Evolutionary conservation across 1,140 invertebrate genomes (phyloP).

Genomic region (Camponotus vicinus): DNA sequence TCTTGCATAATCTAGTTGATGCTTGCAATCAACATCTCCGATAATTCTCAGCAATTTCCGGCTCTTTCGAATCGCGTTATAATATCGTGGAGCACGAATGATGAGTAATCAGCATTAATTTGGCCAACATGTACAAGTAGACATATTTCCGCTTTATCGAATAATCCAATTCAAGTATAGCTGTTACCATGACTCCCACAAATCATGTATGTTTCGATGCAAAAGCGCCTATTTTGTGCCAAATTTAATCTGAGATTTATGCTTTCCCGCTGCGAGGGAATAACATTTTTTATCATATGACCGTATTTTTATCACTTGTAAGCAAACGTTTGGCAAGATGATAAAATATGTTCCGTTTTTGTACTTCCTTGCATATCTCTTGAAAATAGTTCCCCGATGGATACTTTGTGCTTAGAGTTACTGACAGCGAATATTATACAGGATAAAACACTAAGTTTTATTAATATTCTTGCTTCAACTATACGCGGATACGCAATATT

Average conservation of each 20-base stretch:
- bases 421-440: conserved; percentile 2
- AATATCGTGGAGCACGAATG: conserved; percentile 39
- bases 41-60: not conserved
- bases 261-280: conserved; percentile 17
- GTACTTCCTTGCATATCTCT: conserved; percentile 30
- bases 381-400: conserved; percentile 17
- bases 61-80: conserved; percentile 1
- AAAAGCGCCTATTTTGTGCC: conserved; percentile 49
- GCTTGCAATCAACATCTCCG: not conserved
- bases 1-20: conserved; percentile 2
- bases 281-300: conserved; percentile 39
- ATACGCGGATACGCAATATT: not conserved
- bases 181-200: conserved; percentile 20
- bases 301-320: conserved; percentile 51
- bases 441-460: not conserved
- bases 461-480: conserved; percentile 7
- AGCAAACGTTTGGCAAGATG: conserved; percentile 30
- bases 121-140: conserved; percentile 38
- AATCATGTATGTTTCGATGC: conserved; percentile 35
- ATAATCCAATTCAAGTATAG: conserved; percentile 52
- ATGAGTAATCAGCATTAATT: conserved; percentile 68
- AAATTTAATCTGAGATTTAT: conserved; percentile 53
- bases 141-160: conserved; percentile 49
- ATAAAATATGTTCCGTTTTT: conserved; percentile 29
- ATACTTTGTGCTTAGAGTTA: conserved; percentile 48